Evolutionary conservation across 2,797 vertebrate species (phyloP), one percentile per base, ranked within the genome.

Genomic region (Lophotriccus pileatus): DNA sequence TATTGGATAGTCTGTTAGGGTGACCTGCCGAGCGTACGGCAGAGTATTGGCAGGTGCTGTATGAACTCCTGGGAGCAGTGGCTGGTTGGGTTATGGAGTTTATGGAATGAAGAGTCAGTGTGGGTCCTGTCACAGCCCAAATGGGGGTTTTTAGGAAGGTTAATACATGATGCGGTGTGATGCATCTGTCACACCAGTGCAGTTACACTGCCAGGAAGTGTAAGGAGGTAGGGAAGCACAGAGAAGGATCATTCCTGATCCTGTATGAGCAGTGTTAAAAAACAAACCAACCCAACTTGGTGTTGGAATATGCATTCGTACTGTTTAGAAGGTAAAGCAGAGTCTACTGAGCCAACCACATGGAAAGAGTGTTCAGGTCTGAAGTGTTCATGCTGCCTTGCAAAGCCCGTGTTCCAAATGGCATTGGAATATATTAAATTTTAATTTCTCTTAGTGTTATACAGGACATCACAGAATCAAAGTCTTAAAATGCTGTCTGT

Each of bases 101-200:
- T 30, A 2, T 24, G 16, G 41, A 25, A 23, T 2, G 41, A 86
- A 30, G 50, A 79, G 59, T 44, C 47, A 37, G 25, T 6, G 11
- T 74, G 44, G 23, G 81, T 79, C 81, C 43, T 86, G 55, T 69
- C 73, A 32, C 34, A 44, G 2, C 36, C 77, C 60, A 14, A 11
- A 22, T 28, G 49, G 49, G 23, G 1, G 0, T 2, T 55, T 78
- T 75, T 25, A 14, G 56, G 27, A 17, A 67, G 74, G 9, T 8
- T n/a, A 10, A 3, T 10, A 12, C 8, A 0, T 6, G 2, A 0
- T 7, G 18, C 0, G 1, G 20, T 59, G 69, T 37, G 15, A 34
- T 7, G 32, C 21, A 0, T 28, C 44, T 6, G 76, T 9, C 22
- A 7, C 64, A 14, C 1, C 41, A 22, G 56, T 15, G 24, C 67